phyloP scores from a whole-genome alignment of 2,797 vertebrate species.

The Syncerus caffer region DNA sequence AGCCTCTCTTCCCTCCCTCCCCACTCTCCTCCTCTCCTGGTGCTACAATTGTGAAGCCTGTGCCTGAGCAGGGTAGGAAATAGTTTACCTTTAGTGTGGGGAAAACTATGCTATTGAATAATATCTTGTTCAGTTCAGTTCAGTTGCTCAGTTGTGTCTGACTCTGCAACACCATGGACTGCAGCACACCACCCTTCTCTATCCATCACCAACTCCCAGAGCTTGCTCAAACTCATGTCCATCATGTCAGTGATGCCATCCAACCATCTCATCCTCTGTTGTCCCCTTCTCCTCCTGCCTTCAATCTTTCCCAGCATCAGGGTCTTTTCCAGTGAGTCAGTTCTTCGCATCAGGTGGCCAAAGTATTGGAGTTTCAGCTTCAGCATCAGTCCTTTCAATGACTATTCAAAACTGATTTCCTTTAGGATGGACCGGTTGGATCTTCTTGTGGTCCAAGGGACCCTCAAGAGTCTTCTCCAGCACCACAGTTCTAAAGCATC shows the following conservation, averaged over 20 bases:
- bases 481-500: background rate
- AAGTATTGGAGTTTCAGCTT: background rate
- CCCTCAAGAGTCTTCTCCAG: background rate
- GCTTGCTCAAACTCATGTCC: background rate
- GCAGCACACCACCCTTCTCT: background rate
- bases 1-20: background rate
- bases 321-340: background rate
- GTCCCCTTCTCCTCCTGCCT: background rate
- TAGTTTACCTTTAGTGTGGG: background rate
- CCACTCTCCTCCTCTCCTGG: background rate
- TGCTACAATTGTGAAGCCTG: background rate
- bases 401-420: background rate
- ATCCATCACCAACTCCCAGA: background rate
- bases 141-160: accelerated
- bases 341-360: background rate
- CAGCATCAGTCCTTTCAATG: background rate
- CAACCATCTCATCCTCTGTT: background rate
- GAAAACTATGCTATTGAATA: background rate
- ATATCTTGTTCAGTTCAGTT: background rate
- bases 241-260: background rate
- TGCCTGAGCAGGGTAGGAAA: background rate
- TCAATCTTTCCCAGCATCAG: background rate
- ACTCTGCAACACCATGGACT: background rate
- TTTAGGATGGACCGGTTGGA: background rate
- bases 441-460: background rate